Evolutionary conservation across 2,888 invertebrate genomes (phyloP), one percentile per base, ranked within the genome.

Genomic region (Escarpia spicata): DNA sequence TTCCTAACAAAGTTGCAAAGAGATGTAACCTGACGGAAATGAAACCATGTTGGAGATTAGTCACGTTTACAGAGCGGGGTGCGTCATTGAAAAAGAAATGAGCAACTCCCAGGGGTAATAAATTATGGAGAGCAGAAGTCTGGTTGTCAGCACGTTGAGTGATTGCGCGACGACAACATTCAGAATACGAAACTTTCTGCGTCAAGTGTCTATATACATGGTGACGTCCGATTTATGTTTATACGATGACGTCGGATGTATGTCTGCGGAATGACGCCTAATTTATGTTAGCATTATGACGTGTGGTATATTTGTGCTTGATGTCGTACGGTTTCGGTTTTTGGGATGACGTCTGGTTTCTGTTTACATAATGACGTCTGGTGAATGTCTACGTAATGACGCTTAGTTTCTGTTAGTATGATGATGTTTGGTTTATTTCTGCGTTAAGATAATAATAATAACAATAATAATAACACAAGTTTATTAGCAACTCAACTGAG

Each of bases 1-100:
- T 75, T 75, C 75, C 75, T 75, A 75, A 75, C 75, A 75, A 75
- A 75, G 75, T 75, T 26, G 19, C 75, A 75, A 75, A 75, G 75
- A 26, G 75, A 75, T 75, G 6, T 26, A 75, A 75, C 75, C n/a
- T 75, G 75, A 75, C 26, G 75, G 75, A n/a, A 75, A 75, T 26
- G 19, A 52, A 52, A 75, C 75, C 26, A 6, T 6, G 75, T 75
- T 75, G 75, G 6, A 75, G 75, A 75, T 19, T 75, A 75, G n/a
- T 75, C 75, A 26, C 26, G 26, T n/a, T 26, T 6, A 26, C 3
- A 75, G 75, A 26, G 75, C 75, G 75, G 75, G n/a, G n/a, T 26
- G n/a, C 75, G 26, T 26, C 75, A 75, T 2, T 6, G 75, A 26
- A 52, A 26, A 75, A 26, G 75, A 75, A 26, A 26, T n/a, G 26